Base-by-base conservation (phyloP, 2,888 invertebrate species). In the Shargacucullia verbasci region DNA sequence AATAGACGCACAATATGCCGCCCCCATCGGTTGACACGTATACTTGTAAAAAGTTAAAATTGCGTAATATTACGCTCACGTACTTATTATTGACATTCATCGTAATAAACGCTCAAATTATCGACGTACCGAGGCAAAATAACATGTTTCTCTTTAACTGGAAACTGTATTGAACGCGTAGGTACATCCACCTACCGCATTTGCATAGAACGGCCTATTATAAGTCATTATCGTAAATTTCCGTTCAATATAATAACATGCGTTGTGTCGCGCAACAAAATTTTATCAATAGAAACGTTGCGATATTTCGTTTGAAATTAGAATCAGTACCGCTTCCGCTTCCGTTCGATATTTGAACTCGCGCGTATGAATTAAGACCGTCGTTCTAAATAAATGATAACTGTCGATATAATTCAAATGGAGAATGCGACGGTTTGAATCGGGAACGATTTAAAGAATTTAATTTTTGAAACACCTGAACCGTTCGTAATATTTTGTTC, bases 301-400 rank as follows among this genome's bases (percentile, higher is more conserved):
- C 89, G 88, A 90, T 92, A 89, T 90, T 91, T 89, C 85, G 87
- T 91, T 91, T 86, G 91, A 90, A 92, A 89, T 93, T 93, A 90
- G 92, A 94, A 94, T 93, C 93, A 91, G 90, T 90, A 91, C 89
- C 82, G 92, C 90, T 88, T 93, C 94, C 94, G 91, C 87, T 93
- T 94, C 94, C 94, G 93, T 92, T 92, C 92, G 91, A 93, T 92
- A 93, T 91, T 93, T 80, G 84, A 87, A 89, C 83, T 66, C 68
- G 79, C 80, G 82, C 74, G 82, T 83, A 85, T 78, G 86, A 91
- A 93, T 93, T 92, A 92, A 86, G 91, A 92, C 82, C 89, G 84
- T 55, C 83, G 85, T 74, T 87, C 86, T 79, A 84, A 86, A 88
- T 87, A 79, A 73, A 81, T 83, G 87, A 90, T 89, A 89, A 88